Conservation (phyloP, 2,113 vertebrate genomes). For the Neotoma lepida region DNA sequence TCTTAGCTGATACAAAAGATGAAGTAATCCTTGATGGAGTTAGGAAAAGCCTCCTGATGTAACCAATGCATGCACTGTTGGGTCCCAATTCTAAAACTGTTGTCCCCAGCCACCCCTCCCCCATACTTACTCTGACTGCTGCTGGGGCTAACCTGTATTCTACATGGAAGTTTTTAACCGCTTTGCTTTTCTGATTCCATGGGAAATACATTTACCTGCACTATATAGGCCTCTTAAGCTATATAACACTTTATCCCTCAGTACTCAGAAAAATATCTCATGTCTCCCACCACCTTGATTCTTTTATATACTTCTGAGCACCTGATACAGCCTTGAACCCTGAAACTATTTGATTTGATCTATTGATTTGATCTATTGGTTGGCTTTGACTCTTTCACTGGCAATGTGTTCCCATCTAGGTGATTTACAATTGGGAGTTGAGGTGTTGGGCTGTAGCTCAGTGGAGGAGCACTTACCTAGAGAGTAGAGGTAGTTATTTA, state of each 20-base stretch:
- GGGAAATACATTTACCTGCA: neutral
- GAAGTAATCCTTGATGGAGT: slow-evolving; percentile 27
- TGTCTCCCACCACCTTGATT: neutral
- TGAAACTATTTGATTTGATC: neutral
- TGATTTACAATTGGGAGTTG: neutral
- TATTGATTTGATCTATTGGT: no score
- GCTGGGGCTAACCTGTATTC: no score
- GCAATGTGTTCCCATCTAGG: neutral
- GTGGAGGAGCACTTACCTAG: neutral
- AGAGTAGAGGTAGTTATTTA: neutral
- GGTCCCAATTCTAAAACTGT: neutral
- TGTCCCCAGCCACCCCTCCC: neutral
- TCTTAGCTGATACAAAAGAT: slow-evolving; percentile 7
- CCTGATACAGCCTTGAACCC: neutral
- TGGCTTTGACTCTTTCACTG: neutral
- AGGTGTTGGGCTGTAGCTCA: neutral
- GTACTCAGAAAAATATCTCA: neutral
- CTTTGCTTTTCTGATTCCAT: neutral
- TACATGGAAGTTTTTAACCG: neutral
- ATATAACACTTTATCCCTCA: neutral
- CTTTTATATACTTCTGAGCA: neutral
- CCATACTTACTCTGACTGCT: neutral
- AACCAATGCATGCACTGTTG: neutral
- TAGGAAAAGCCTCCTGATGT: neutral
- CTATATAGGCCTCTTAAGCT: neutral